Base-by-base conservation (phyloP, 2,797 vertebrate genomes). In the Chanos chanos region DNA sequence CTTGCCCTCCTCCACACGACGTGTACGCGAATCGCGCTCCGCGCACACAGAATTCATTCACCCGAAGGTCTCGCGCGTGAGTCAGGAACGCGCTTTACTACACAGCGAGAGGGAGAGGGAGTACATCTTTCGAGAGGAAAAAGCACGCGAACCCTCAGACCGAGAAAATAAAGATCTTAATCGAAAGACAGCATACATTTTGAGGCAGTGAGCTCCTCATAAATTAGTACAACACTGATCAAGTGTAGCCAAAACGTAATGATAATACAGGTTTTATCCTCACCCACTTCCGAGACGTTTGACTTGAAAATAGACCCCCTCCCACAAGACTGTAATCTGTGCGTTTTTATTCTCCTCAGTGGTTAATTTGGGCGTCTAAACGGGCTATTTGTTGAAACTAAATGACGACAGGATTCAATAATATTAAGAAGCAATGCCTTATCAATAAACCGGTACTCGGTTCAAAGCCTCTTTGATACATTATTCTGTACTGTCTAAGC, bases 31-130 rank as follows among this genome's bases (percentile, higher is more conserved):
- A 41, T 13, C 39, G 13, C 54, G 41, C 56, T 24, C 47, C 68
- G 68, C 80, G 77, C 78, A 33, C 64, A 55, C 61, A 19, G 53
- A 64, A 76, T 81, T 83, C 81, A 83, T 83, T 83, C 81, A 83
- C 63, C 56, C 67, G 53, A 62, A 72, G 75, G 70, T 74, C 69
- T 72, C 75, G 75, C 70, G 76, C 61, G 21, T 43, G 65, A 61
- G n/a, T 47, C 63, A 71, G 24, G 39, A 64, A 19, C 59, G 70
- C 51, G 64, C 61, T 72, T 78, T 77, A 79, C 75, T 68, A 63
- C 69, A 65, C 68, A 61, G 44, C 27, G 52, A 28, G 40, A 36
- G 39, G 54, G 36, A 52, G 24, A 49, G 27, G 21, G 49, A 58
- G 45, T 41, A 37, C 55, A 57, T 65, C 56, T 39, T 61, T 39